Percentiles rank a stretch among this genome's conserved stretches.
Evolutionary conservation across 1,140 invertebrate species (phyloP).

Genomic region (Paraescarpia echinospica): DNA sequence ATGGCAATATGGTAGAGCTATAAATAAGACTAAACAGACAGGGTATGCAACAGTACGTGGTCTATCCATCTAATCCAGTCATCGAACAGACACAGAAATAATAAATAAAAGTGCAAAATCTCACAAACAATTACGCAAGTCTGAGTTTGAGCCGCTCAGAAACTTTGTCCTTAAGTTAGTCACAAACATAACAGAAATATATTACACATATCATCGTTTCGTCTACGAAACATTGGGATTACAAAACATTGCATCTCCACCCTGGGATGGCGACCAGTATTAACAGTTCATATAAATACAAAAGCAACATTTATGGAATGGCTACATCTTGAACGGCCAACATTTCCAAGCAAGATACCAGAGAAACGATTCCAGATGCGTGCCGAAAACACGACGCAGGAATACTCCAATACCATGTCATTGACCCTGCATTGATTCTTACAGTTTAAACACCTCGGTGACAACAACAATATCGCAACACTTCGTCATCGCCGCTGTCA

Average conservation of each 20-base stretch:
- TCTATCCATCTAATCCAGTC: neutral
- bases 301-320: neutral
- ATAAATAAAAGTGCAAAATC: neutral
- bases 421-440: neutral
- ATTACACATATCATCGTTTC: neutral
- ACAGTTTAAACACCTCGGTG: neutral
- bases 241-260: neutral
- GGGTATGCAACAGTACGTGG: neutral
- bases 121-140: neutral
- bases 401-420: neutral
- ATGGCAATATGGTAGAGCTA: neutral
- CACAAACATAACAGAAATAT: neutral
- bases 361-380: neutral
- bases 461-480: neutral
- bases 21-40: neutral
- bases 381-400: neutral
- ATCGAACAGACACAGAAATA: neutral
- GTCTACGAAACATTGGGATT: neutral
- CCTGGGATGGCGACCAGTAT: neutral
- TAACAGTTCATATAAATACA: neutral
- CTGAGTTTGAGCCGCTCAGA: neutral
- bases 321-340: neutral
- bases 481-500: neutral
- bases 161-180: neutral
- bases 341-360: neutral